Base-by-base conservation (phyloP, 2,113 vertebrate genomes). In the Brevimyrus niger region DNA sequence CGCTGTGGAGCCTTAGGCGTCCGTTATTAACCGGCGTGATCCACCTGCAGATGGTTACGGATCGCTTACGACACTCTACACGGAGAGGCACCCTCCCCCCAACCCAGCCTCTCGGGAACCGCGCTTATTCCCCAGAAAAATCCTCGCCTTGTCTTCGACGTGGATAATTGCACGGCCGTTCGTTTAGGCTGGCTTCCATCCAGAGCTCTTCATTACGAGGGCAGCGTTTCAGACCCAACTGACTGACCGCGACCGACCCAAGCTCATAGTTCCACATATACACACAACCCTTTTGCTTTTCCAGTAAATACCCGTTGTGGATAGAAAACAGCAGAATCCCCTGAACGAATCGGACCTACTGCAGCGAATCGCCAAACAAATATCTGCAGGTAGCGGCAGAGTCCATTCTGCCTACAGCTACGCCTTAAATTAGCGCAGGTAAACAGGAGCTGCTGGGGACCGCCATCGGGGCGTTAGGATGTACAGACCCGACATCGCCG, bases 41-140 rank as follows among this genome's bases (percentile, higher is more conserved):
- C 94, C 95, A 95, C 95, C 95, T 95, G 95, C 95, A 95, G 93
- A 94, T 95, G 94, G 95, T 95, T 95, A 95, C 93, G 94, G 94
- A 95, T 95, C 94, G 94, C 93, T 95, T 95, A 94, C 94, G 92
- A 93, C 93, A 92, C 94, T 92, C 88, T 91, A 89, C 91, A 90
- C 91, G 87, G 38, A 13, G 88, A 55, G 89, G 47, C 65, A 73
- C 89, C 87, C 82, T 13, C 89, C 87, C 65, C 73, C 73, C 15
- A 80, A 38, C 65, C 65, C 73, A 11, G 61, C 84, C 89, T 61
- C 61, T 23, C 90, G 53, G 87, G 58, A n/a, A n/a, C 44, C 21
- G 38, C 21, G 82, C 27, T 47, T 47, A 47, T 84, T 84, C 44
- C 44, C 44, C 42, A 53, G 23, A 48, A 76, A 69, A 50, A 80